Conservation (phyloP, 2,797 vertebrate genomes). For the Rachycentron canadum region DNA sequence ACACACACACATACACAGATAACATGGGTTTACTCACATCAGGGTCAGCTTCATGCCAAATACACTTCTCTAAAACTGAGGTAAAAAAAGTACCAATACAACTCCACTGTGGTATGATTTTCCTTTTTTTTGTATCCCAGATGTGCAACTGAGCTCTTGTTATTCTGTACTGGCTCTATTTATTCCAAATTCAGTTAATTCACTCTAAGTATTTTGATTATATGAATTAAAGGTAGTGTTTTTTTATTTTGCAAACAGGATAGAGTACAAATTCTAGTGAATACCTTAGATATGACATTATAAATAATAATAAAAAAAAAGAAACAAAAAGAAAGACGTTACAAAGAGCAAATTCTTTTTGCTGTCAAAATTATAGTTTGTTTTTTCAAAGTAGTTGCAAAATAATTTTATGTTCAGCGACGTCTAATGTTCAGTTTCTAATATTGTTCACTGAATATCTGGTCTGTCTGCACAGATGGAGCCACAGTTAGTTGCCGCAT, state of each 20-base stretch:
- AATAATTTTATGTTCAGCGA: too few relatives aligned
- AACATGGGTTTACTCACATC: constrained; percentile 53
- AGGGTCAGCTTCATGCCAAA: constrained; percentile 69
- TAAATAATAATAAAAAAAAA: background rate
- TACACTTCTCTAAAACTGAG: constrained; percentile 46
- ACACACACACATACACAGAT: constrained; percentile 36
- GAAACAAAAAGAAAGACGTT: background rate
- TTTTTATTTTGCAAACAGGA: background rate
- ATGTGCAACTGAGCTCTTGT: background rate
- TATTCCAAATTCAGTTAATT: background rate
- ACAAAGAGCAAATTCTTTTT: background rate
- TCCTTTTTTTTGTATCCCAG: constrained; percentile 9
- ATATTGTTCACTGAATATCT: background rate
- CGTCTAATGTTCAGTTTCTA: too few relatives aligned
- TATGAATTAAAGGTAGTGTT: too few relatives aligned
- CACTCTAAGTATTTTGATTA: background rate
- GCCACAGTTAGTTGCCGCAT: too few relatives aligned
- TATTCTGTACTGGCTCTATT: background rate
- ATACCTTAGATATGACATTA: background rate
- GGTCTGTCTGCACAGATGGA: too few relatives aligned
- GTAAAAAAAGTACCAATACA: constrained; percentile 26
- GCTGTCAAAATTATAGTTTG: too few relatives aligned
- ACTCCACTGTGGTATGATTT: constrained; percentile 8
- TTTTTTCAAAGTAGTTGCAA: background rate
- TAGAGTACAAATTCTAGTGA: background rate